Evolutionary conservation across 2,888 invertebrate genomes (phyloP).

Genomic region (Machimus rusticus): DNA sequence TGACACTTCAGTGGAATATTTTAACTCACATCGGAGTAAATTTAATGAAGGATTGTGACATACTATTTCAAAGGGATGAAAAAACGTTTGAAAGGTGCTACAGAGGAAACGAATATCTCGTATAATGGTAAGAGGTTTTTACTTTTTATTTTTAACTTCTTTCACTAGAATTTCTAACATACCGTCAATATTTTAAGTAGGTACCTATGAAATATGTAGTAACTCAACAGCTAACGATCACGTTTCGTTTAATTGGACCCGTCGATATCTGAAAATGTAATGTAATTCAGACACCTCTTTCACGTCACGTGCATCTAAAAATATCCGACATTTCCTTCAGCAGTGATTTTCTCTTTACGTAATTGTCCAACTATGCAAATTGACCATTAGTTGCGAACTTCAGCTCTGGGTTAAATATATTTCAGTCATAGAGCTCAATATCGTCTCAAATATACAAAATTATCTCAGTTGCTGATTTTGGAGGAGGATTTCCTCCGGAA

Average conservation of each 20-base stretch:
- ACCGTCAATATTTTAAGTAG: no score
- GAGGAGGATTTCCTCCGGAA: neutral
- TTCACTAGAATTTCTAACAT: neutral
- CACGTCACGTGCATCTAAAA: neutral
- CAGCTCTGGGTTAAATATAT: neutral
- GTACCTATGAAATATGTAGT: no score
- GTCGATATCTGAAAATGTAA: neutral
- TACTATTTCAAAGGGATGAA: neutral
- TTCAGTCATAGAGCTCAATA: neutral
- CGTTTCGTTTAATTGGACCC: neutral
- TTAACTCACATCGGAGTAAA: neutral
- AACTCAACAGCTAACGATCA: neutral
- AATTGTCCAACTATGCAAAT: neutral
- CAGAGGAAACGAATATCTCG: neutral
- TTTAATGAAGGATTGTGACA: constrained; percentile 1
- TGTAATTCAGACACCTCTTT: neutral
- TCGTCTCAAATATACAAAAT: neutral
- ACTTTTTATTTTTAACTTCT: neutral
- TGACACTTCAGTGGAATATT: neutral
- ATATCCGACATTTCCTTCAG: neutral
- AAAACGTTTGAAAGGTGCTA: neutral
- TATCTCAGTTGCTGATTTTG: neutral
- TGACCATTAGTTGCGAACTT: neutral
- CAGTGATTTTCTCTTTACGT: neutral
- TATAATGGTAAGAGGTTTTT: neutral